Evolutionary conservation across 1,140 invertebrate genomes (phyloP), one percentile per base, ranked within the genome.

Genomic region (Aphis craccivora): DNA sequence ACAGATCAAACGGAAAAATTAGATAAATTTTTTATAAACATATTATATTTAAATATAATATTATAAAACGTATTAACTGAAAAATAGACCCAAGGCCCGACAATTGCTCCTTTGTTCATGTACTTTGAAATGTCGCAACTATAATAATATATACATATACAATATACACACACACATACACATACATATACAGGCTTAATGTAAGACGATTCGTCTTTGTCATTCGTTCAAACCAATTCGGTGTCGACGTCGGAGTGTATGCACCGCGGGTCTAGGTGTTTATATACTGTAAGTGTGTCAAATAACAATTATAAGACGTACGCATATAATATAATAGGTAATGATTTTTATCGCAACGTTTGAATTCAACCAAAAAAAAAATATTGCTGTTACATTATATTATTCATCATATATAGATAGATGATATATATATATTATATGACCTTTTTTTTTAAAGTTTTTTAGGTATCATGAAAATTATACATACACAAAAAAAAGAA

Each of bases 161-260:
- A 45, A 48, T 18, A 48, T 51, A 51, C 2, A 45, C 4, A 45
- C 43, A 45, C 43, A 8, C 5, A 11, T 14, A 45, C 45, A 43
- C 7, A 40, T 2, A 40, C 3, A 40, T 53, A 76, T 3, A n/a
- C n/a, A 35, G n/a, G 60, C 6, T 76, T 76, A 18, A n/a, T n/a
- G 60, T n/a, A 76, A 76, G 60, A 86, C 43, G 84, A 87, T 48
- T 87, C 86, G 48, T 87, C 86, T 87, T 87, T 87, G 86, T 87
- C 30, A 87, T 87, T 51, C 14, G 7, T n/a, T 35, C 37, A 87
- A n/a, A 22, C 86, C 45, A 20, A 87, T 87, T 87, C 23, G 86
- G 86, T 48, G 20, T 87, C 48, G 30, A 48, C 20, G 43, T n/a
- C 43, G 11, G 40, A 45, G 37, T 30, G 84, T 25, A 86, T 9